Evolutionary conservation across 2,113 vertebrate genomes (phyloP).

Genomic region (Pseudonaja textilis): DNA sequence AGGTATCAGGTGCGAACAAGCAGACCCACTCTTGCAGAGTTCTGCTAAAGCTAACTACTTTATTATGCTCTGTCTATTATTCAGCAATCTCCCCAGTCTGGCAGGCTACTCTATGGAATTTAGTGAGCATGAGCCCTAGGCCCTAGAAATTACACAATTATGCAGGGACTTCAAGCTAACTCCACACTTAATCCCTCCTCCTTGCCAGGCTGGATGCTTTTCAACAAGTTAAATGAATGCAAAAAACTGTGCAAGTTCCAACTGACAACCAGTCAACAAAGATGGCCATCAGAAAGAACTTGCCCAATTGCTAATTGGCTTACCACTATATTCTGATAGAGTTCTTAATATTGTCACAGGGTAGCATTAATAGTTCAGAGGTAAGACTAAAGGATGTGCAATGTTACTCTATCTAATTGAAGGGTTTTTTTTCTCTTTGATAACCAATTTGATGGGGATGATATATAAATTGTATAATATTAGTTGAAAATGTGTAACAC

Average conservation of each 20-base stretch:
- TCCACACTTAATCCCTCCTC: neutral
- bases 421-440: neutral
- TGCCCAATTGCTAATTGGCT: slow-evolving; percentile 2
- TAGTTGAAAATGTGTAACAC: neutral
- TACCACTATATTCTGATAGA: neutral
- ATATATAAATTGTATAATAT: neutral
- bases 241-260: neutral
- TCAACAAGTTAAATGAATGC: neutral
- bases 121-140: neutral
- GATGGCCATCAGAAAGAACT: neutral
- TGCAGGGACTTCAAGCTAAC: neutral
- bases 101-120: neutral
- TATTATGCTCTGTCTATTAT: neutral
- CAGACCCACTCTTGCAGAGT: neutral
- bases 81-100: neutral
- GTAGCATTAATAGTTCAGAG: slow-evolving; percentile 5
- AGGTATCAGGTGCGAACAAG: neutral
- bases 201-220: neutral
- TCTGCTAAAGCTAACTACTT: neutral
- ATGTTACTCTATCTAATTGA: slow-evolving; percentile 29
- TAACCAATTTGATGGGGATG: neutral
- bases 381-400: neutral
- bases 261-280: neutral
- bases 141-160: neutral
- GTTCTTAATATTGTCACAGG: neutral